Percentiles rank a stretch among this genome's conserved stretches.
Evolutionary conservation across 2,888 invertebrate genomes (phyloP).

Genomic region (Dioctria linearis): DNA sequence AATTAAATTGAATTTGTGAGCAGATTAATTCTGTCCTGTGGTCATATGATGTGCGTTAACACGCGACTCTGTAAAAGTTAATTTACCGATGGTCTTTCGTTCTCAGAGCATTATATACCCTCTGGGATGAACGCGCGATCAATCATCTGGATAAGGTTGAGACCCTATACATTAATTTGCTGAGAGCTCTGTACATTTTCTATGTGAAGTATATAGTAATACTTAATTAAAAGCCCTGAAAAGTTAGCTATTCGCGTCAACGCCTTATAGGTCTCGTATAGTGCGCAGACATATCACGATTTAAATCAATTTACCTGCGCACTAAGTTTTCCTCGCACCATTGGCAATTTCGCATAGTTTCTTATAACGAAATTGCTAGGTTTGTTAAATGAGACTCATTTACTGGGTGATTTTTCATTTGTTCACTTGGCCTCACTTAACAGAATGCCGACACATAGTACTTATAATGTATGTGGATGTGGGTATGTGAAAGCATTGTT

Average conservation of each 20-base stretch:
- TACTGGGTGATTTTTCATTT: conserved; percentile 4
- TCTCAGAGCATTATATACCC: neutral
- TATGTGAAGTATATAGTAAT: neutral
- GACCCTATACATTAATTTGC: neutral
- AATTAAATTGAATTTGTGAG: conserved; percentile 41
- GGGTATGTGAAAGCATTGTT: no score
- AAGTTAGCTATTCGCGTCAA: neutral
- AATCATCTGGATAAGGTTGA: conserved; percentile 27
- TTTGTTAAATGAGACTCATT: conserved; percentile 7
- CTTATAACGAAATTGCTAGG: neutral
- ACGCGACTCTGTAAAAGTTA: conserved; percentile 4
- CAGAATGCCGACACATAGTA: no score
- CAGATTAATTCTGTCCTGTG: conserved; percentile 2
- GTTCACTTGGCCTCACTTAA: neutral
- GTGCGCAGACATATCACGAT: neutral
- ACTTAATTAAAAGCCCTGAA: neutral
- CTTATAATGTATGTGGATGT: no score
- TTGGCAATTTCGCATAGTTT: neutral
- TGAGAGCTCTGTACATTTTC: neutral
- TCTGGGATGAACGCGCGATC: conserved; percentile 6
- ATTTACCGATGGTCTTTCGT: neutral
- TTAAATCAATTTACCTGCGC: neutral
- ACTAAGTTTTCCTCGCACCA: neutral
- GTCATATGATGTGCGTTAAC: conserved; percentile 18
- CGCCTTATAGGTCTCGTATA: neutral